Percentiles rank a stretch among this genome's conserved stretches.
Conservation (phyloP, 2,797 vertebrate species). For the Megalops cyprinoides region DNA sequence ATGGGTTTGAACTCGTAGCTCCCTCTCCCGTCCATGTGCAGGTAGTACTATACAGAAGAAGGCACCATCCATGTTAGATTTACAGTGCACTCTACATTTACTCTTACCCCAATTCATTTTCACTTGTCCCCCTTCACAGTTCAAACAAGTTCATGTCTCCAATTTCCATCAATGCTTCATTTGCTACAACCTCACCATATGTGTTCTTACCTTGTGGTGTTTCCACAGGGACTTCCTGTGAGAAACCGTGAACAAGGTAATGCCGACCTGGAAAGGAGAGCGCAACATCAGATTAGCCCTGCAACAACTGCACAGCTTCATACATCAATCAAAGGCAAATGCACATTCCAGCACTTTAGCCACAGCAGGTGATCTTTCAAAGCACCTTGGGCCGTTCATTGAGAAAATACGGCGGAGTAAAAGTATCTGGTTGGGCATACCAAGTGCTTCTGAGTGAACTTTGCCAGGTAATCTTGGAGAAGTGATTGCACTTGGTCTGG, state of each 20-base stretch:
- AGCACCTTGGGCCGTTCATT: too few species aligned
- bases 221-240: constrained; percentile 98
- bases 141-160: too few species aligned
- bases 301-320: not conserved
- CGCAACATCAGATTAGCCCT: constrained; percentile 31
- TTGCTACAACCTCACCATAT: not conserved
- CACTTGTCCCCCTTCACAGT: too few species aligned
- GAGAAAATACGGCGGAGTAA: too few species aligned
- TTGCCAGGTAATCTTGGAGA: too few species aligned
- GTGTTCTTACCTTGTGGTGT: constrained; percentile 84
- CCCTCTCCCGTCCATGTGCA: constrained; percentile 97
- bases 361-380: too few species aligned
- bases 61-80: not conserved
- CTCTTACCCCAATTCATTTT: too few species aligned
- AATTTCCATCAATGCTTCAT: not conserved
- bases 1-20: constrained; percentile 96
- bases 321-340: not conserved
- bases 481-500: too few species aligned
- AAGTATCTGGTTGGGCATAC: too few species aligned
- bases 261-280: constrained; percentile 83
- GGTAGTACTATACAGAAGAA: constrained; percentile 79
- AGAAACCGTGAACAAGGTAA: constrained; percentile 95
- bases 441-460: too few species aligned
- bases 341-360: not conserved
- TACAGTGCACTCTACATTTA: too few species aligned